Evolutionary conservation across 2,888 invertebrate species (phyloP).

Genomic region (Hypolimnas misippus): DNA sequence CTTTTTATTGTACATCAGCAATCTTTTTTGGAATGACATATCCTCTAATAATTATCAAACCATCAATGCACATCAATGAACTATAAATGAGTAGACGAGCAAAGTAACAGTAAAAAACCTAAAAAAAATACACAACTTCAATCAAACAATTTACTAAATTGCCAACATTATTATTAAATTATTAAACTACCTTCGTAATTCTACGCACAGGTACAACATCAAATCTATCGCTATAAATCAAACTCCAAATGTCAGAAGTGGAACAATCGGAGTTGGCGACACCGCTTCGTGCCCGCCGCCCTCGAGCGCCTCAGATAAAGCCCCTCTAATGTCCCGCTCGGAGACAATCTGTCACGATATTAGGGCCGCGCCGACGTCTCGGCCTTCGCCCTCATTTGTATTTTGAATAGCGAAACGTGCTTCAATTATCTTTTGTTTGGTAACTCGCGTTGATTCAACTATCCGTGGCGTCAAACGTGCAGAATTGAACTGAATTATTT

Average conservation of each 20-base stretch:
- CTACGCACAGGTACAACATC: not conserved
- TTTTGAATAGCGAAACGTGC: constrained; percentile 31
- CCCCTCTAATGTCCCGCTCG: constrained; percentile 15
- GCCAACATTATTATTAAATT: not conserved
- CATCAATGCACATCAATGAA: no score
- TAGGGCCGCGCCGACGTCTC: constrained; percentile 7
- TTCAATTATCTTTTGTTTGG: constrained; percentile 32
- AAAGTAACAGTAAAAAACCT: no score
- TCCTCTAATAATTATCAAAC: no score
- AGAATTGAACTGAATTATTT: constrained; percentile 9
- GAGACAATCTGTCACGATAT: constrained; percentile 29
- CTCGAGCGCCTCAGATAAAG: constrained; percentile 23
- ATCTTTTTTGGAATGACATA: no score
- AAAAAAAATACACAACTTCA: no score
- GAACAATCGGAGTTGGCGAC: constrained; percentile 17
- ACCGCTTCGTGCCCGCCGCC: constrained; percentile 11
- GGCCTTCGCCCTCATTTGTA: constrained; percentile 21
- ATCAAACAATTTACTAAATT: no score
- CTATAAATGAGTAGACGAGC: no score
- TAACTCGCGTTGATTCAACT: constrained; percentile 7
- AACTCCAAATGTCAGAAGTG: not conserved
- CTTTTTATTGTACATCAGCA: no score
- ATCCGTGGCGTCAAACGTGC: not conserved
- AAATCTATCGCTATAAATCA: not conserved
- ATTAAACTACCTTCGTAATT: not conserved